Evolutionary conservation across 2,797 vertebrate species (phyloP).

Genomic region (Danio aesculapii): DNA sequence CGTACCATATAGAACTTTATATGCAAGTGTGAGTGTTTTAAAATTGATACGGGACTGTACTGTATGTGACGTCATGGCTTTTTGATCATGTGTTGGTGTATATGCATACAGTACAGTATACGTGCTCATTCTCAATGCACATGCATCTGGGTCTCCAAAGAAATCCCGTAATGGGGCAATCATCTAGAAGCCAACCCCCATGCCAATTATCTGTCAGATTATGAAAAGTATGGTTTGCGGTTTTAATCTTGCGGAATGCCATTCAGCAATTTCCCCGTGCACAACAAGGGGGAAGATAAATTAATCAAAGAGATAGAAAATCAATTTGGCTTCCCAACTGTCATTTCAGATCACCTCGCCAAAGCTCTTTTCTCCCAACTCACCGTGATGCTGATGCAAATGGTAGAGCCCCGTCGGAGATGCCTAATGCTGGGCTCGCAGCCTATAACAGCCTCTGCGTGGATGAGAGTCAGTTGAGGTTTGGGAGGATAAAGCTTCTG

Average conservation of each 20-base stretch:
- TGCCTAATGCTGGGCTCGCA: slow-evolving; percentile 39
- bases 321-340: slow-evolving; percentile 74
- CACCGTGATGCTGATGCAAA: slow-evolving; percentile 36
- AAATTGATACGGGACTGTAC: too few species aligned
- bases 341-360: slow-evolving; percentile 76
- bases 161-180: slow-evolving; percentile 72
- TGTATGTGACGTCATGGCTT: background rate
- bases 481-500: slow-evolving; percentile 35
- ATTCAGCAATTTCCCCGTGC: slow-evolving; percentile 74
- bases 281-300: slow-evolving; percentile 77
- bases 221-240: slow-evolving; percentile 75
- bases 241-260: slow-evolving; percentile 77
- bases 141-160: slow-evolving; percentile 40
- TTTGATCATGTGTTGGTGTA: slow-evolving; percentile 4
- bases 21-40: too few species aligned
- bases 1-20: too few species aligned
- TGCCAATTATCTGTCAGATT: slow-evolving; percentile 81
- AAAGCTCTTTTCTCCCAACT: slow-evolving; percentile 58
- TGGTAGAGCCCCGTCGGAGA: slow-evolving; percentile 51
- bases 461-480: slow-evolving; percentile 39
- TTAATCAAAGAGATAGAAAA: slow-evolving; percentile 83
- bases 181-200: slow-evolving; percentile 70
- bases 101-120: background rate
- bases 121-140: slow-evolving; percentile 8
- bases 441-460: slow-evolving; percentile 23